Base-by-base conservation (phyloP, 1,140 invertebrate genomes). In the Bombyx mori region DNA sequence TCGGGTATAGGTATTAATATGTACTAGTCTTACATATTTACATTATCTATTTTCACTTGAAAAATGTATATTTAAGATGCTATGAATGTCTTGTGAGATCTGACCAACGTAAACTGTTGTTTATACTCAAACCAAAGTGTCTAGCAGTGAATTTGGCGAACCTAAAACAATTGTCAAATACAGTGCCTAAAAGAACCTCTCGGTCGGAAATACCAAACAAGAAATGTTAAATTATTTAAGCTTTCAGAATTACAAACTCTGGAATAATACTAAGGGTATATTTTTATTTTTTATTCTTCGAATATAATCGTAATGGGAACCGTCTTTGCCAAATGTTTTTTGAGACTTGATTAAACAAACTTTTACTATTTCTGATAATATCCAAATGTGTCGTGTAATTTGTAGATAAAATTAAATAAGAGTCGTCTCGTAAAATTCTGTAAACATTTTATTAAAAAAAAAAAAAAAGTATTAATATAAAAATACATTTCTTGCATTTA, bases 141-240 rank as follows among this genome's bases (percentile, higher is more conserved):
- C 57, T 71, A 65, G 54, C 60, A 60, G 60, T 58, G 60, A 66
- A 73, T 75, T 74, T 68, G 69, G 63, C 61, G 65, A 73, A 75
- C 62, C 70, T 65, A 56, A 60, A 51, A 63, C 42, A 52, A 57
- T 62, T 54, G 18, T 55, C 18, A 35, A 46, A 68, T 69, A 62
- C 71, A 75, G 70, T 85, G 82, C 82, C 75, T 82, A 85, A 85
- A 85, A 82, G 78, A 85, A 85, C 82, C 82, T 85, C 82, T 76
- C 53, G 54, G 59, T 46, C 54, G 58, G 62, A 71, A 61, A 72
- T 67, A 69, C 63, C 58, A 58, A 58, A 61, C 67, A 67, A 72
- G 54, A 71, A 58, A 73, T 73, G 68, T 71, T 65, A 66, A 68
- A 73, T 66, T 62, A 59, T 69, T 63, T 66, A 74, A 77, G 63